These are phyloP conservation scores for Promerops cafer DNA, from an alignment of 2,113 vertebrate genomes.

Conservation along the genomic window DNA sequence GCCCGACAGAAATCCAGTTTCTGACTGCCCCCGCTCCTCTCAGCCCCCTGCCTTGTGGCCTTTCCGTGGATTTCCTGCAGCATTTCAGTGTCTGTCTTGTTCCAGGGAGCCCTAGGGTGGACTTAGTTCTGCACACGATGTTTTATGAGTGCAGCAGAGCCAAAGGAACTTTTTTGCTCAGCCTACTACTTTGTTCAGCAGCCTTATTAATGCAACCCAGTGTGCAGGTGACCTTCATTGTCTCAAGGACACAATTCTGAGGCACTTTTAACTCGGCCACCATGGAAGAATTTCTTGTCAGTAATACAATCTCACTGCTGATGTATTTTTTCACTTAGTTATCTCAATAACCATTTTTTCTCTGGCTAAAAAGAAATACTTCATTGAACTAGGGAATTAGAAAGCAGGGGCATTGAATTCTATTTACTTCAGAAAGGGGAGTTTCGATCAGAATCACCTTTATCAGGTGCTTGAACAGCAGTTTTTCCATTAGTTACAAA, in stretches of 20 bases:
- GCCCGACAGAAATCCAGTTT: not conserved
- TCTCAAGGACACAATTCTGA: not conserved
- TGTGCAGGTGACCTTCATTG: not conserved
- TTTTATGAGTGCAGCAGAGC: not conserved
- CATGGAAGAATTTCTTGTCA: not conserved
- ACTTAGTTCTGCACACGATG: not conserved
- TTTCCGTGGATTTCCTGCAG: not conserved
- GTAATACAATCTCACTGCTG: not conserved
- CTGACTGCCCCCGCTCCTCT: not conserved
- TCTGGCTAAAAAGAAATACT: not conserved
- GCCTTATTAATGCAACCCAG: not conserved
- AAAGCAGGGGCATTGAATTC: not conserved
- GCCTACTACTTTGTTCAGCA: not conserved
- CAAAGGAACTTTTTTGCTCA: not conserved
- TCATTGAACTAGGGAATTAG: not conserved
- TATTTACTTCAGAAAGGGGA: not conserved
- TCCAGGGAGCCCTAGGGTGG: not conserved
- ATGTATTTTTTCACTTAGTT: not conserved
- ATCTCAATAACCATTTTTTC: not conserved
- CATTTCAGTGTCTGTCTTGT: not conserved
- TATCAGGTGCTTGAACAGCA: not conserved
- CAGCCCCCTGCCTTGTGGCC: not conserved
- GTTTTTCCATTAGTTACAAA: not conserved
- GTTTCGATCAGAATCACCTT: not conserved
- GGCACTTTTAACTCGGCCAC: not conserved